Base-by-base conservation (phyloP, 2,113 vertebrate genomes). In the Anser brachyrhynchus region DNA sequence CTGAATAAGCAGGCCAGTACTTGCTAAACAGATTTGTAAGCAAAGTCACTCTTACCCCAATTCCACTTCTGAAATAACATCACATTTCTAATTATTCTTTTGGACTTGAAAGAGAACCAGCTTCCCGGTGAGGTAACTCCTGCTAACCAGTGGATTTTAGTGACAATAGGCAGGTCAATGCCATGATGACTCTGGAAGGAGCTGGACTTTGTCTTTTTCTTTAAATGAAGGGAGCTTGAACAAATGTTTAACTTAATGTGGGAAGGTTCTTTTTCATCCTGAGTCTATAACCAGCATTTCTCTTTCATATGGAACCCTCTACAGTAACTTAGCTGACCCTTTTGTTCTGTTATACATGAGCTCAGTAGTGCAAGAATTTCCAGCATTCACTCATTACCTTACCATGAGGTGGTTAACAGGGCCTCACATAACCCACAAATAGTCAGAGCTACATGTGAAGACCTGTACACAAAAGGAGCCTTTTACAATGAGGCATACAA, bases 371-470 rank as follows among this genome's bases (percentile, higher is more conserved):
- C 61, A 49, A 86, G 89, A 49, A 89, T 94, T 79, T 73, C 81
- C 71, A 93, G 74, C 70, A 61, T 87, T 84, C 80, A 82, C 93
- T 95, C 86, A 93, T 90, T 95, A 96, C 86, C 73, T 96, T 70
- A 88, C 66, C 80, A 74, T 64, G 77, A 75, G 74, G 86, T 91
- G 92, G 80, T 66, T 66, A 89, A 91, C 41, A 78, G 65, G 79
- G 77, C 62, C 76, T 89, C 89, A 93, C 74, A 79, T 89, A 95
- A 94, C 79, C 92, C 92, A 93, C 76, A 93, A 94, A 92, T 87
- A 96, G 90, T 76, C 69, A 93, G 58, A 89, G 62, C 80, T 33
- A 11, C 0, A 6, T 71, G 77, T 81, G 84, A 92, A 41, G 89
- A 95, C 87, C 84, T 80, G 84, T 91, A 93, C 77, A 93, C 87